phyloP scores from a whole-genome alignment of 37 sponge, comb jelly and placozoan genomes.

The Dysidea cf. avara region DNA sequence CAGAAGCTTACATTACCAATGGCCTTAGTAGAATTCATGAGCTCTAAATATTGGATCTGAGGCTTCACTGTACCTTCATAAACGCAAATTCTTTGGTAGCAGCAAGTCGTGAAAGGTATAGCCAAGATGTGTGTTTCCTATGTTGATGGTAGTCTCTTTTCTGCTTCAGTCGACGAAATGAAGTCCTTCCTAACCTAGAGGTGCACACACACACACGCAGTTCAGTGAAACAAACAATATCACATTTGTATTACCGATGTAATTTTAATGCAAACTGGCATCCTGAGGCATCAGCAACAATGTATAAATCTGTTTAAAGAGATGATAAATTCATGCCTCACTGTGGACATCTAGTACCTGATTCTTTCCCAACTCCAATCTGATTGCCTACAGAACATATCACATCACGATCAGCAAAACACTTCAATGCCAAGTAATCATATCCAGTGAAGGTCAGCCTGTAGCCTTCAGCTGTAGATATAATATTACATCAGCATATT shows the following conservation, averaged over 20 bases:
- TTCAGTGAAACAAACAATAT: too few relatives aligned
- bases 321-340: not conserved
- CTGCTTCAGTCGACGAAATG: constrained; percentile 91
- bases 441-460: constrained; percentile 95
- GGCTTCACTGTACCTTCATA: constrained; percentile 82
- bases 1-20: too few relatives aligned
- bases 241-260: constrained; percentile 59
- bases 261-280: constrained; percentile 86
- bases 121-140: constrained; percentile 82
- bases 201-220: not conserved
- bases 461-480: constrained; percentile 73
- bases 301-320: constrained; percentile 78
- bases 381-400: constrained; percentile 93
- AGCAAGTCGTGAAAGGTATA: constrained; percentile 92
- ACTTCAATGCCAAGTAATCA: constrained; percentile 95
- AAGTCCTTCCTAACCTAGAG: constrained; percentile 90
- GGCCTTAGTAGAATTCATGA: too few relatives aligned
- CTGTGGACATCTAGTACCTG: constrained; percentile 43
- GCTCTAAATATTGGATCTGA: too few relatives aligned
- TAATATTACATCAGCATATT: not conserved
- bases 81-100: constrained; percentile 92
- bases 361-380: constrained; percentile 99
- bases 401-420: constrained; percentile 63
- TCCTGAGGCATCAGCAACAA: constrained; percentile 81
- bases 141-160: constrained; percentile 96